These are phyloP conservation scores for Pelosia muscerda DNA, from an alignment of 2,888 invertebrate genomes.

Conservation along the genomic window DNA sequence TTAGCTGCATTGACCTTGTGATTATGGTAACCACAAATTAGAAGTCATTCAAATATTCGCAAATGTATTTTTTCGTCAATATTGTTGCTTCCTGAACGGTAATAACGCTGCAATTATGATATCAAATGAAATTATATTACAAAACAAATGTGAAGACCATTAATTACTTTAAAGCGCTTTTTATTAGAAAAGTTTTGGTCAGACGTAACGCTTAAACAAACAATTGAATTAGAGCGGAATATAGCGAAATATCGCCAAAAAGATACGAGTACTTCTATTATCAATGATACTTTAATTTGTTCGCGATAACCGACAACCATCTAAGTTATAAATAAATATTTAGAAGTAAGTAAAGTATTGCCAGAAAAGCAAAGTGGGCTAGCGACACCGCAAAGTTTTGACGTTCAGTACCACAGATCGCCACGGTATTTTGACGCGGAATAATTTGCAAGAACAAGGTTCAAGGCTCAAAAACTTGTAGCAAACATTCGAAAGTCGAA, in stretches of 20 bases:
- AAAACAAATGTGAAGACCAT: no score
- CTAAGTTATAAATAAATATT: not conserved
- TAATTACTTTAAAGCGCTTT: no score
- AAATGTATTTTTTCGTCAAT: no score
- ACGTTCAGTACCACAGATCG: slow-evolving; percentile 35
- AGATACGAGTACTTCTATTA: no score
- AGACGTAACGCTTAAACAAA: no score
- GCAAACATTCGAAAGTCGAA: slow-evolving; percentile 42
- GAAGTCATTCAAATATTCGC: slow-evolving; percentile 4
- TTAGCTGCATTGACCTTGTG: slow-evolving; percentile 46
- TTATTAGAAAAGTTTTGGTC: no score
- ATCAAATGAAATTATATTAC: no score
- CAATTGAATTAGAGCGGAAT: no score
- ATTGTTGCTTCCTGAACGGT: no score
- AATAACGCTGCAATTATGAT: no score
- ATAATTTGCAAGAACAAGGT: slow-evolving; percentile 42
- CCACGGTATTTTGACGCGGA: slow-evolving; percentile 40
- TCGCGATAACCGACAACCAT: not conserved
- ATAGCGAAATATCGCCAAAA: no score
- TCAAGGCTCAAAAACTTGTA: slow-evolving; percentile 37
- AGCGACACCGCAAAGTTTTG: slow-evolving; percentile 37
- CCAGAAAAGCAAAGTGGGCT: slow-evolving; percentile 11
- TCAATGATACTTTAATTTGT: no score
- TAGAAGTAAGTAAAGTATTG: slow-evolving; percentile 15
- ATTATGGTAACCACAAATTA: slow-evolving; percentile 34